Conservation (phyloP, 2,113 vertebrate species). For the Apteryx owenii region DNA sequence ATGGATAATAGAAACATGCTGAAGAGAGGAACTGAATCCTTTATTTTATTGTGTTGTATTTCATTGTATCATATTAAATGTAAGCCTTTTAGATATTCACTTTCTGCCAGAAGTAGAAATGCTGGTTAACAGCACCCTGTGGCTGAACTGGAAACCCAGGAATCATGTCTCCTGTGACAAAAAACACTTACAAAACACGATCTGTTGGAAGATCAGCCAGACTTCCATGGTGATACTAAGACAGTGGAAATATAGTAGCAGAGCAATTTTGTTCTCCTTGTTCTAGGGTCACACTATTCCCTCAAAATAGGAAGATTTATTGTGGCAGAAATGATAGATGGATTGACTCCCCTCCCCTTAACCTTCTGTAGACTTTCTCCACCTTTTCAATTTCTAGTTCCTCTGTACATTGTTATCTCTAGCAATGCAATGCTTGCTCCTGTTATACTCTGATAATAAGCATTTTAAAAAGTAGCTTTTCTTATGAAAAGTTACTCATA, state of each 20-base stretch:
- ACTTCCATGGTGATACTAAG: neutral
- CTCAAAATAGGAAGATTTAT: neutral
- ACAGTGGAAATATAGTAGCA: neutral
- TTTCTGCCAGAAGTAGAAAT: neutral
- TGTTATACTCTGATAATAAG: constrained; percentile 58
- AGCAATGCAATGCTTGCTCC: constrained; percentile 47
- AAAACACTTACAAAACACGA: neutral
- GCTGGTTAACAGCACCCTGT: neutral
- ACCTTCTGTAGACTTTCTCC: neutral
- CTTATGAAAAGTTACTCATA: constrained; percentile 24
- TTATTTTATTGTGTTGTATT: neutral
- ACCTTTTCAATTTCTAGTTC: constrained; percentile 37
- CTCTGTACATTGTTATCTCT: constrained; percentile 39
- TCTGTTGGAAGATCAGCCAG: neutral
- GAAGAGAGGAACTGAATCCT: neutral
- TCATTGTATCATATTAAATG: neutral
- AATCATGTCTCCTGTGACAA: neutral
- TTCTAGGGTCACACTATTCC: neutral
- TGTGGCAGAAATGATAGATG: constrained; percentile 45
- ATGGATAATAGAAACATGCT: neutral
- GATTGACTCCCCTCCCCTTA: neutral
- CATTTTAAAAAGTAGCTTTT: constrained; percentile 29
- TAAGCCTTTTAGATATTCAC: neutral
- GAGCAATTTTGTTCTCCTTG: constrained; percentile 2
- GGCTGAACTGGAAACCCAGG: neutral